These are phyloP conservation scores for Andrena marginata DNA, from an alignment of 2,888 invertebrate genomes.

Conservation along the genomic window DNA sequence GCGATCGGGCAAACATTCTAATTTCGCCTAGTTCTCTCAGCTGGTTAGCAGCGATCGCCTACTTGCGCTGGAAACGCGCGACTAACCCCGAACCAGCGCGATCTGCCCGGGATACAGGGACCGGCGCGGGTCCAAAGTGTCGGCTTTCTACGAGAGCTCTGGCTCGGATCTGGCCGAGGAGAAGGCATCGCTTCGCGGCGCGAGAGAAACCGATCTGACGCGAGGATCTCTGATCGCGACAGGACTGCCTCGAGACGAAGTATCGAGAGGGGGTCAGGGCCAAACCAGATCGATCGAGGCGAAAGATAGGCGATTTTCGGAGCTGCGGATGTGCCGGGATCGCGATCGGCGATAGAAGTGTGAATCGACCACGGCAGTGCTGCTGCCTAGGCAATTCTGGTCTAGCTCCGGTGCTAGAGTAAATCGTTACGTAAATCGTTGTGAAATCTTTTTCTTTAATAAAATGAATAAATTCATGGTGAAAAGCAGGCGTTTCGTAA, in stretches of 20 bases:
- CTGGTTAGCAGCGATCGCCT: conserved; percentile 77
- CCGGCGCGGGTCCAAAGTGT: conserved; percentile 67
- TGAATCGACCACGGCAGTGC: not conserved
- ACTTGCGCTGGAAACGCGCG: conserved; percentile 70
- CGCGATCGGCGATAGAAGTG: not conserved
- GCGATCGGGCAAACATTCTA: conserved; percentile 76
- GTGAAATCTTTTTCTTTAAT: conserved; percentile 17
- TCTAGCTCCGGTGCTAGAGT: not conserved
- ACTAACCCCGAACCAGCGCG: conserved; percentile 62
- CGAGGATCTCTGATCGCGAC: conserved; percentile 1
- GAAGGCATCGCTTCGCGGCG: not conserved
- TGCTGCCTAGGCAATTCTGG: not conserved
- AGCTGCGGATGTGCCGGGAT: not conserved
- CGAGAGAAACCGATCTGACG: conserved; percentile 46
- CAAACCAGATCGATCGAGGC: conserved; percentile 26
- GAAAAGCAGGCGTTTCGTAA: conserved; percentile 22
- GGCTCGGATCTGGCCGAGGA: not conserved
- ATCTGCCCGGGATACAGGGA: conserved; percentile 72
- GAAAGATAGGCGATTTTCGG: conserved; percentile 13
- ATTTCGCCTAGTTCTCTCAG: conserved; percentile 77
- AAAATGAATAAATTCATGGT: conserved; percentile 30
- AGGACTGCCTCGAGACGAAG: not conserved
- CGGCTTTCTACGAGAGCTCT: conserved; percentile 69
- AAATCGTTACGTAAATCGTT: conserved; percentile 16
- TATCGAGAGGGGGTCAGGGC: conserved; percentile 31